Evolutionary conservation across 2,888 invertebrate genomes (phyloP), one percentile per base, ranked within the genome.

Genomic region (Phalera bucephala): DNA sequence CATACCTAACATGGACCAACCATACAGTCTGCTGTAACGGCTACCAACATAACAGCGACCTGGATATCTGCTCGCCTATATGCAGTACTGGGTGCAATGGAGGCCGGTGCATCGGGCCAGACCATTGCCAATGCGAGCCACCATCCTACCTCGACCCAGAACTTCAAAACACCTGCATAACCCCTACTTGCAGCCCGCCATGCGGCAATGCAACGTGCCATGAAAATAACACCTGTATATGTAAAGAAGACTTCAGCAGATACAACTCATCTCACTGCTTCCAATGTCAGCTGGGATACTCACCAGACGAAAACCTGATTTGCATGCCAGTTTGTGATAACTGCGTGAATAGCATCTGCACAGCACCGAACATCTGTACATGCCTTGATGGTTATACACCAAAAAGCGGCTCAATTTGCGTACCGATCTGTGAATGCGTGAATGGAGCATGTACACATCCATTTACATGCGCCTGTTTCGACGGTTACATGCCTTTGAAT

Each of bases 11-110:
- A 13, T 68, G 66, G 33, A 63, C 48, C 26, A 76, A 72, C 23
- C 72, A 65, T 15, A 65, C 67, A 1, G 64, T 85, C 1, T 89
- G 89, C 61, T 88, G 89, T 42, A 70, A 67, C n/a, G 89, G 89
- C 10, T 89, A 74, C 75, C 64, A 71, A 21, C 84, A 88, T 43
- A 40, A 61, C n/a, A 64, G 65, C 25, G 61, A 67, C 1, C 44
- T 46, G 0, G 82, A 87, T 29, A 36, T 41, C 3, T 92, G 92
- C 48, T 57, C 68, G 0, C 90, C 92, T 0, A 67, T 79, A 0
- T 92, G 92, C 59, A 80, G 80, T 39, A 84, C 82, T 0, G 85
- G 84, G 0, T 92, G 92, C 53, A 51, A 42, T 1, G 69, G 75
- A 27, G 92, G 92, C 1, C 72, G 68, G 3, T 90, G 90, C 51